phyloP scores from a whole-genome alignment of 2,113 vertebrate species.

The Hippotragus niger region DNA sequence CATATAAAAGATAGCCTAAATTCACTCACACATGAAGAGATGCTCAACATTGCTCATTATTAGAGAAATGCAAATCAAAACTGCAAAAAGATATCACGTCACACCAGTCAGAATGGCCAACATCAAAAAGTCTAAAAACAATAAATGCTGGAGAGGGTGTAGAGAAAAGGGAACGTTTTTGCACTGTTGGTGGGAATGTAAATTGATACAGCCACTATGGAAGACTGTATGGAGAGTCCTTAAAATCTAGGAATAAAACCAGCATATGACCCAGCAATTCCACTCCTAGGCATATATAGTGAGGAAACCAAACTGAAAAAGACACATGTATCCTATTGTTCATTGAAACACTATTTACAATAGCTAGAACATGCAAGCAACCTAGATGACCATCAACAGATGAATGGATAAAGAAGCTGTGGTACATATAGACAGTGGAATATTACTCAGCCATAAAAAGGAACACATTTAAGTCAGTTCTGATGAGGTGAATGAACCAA shows the following conservation, averaged over 20 bases:
- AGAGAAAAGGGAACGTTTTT: background rate
- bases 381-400: background rate
- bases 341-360: background rate
- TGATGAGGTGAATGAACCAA: background rate
- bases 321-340: background rate
- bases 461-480: background rate
- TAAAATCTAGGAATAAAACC: background rate
- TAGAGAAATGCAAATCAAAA: background rate
- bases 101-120: background rate
- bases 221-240: background rate
- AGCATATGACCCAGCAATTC: background rate
- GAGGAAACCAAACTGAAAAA: background rate
- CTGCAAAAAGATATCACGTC: background rate
- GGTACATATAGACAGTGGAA: background rate
- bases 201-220: background rate
- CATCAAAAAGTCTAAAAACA: background rate
- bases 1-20: background rate
- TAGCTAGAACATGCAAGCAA: background rate
- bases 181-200: background rate
- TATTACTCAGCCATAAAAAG: background rate
- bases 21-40: background rate
- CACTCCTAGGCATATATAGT: background rate
- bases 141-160: background rate
- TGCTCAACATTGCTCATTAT: background rate
- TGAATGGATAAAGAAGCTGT: background rate